Evolutionary conservation across 2,888 invertebrate genomes (phyloP), one percentile per base, ranked within the genome.

Genomic region (Folsomia candida): DNA sequence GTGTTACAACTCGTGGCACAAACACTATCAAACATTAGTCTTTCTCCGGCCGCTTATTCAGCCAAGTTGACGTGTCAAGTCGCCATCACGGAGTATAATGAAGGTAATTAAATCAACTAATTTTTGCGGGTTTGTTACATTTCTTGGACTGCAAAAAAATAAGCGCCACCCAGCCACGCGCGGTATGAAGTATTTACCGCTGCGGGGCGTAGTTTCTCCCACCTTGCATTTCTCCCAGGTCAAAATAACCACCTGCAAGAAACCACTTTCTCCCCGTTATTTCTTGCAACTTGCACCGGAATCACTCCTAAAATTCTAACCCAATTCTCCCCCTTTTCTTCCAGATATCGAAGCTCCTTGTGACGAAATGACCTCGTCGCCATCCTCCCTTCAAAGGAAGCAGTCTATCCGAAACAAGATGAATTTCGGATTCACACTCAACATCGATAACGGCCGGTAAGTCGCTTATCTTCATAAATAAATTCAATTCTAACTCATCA

Each of bases 1-100:
- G 83, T 90, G 60, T 82, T 89, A 79, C 85, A 87, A 29, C 87
- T 89, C 79, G 78, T 90, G 64, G 85, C 83, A 57, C 80, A 86
- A 37, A 84, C 86, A 76, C 82, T 87, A 20, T 84, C 86, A 64
- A 84, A 82, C 59, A 77, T 85, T 57, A 82, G 83, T 66, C 83
- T 78, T 9, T 80, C 80, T 47, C 80, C 78, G 6, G 67, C 78
- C 0, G 66, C 74, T 1, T 84, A 84, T 80, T 83, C 83, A 60
- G 86, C 87, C 24, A 86, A 87, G 83, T 86, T 89, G 74, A 85
- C 85, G 11, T 90, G 89, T 81, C 88, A 89, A 81, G 82, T 90
- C 60, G 88, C 88, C 14, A 86, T 90, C 76, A 88, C 88, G 1
- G 88, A 89, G 82, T 88, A 87, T 79, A 85, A 85, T 72, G 84